Conservation (phyloP, 2,888 invertebrate genomes). For the Diarsia mendica region DNA sequence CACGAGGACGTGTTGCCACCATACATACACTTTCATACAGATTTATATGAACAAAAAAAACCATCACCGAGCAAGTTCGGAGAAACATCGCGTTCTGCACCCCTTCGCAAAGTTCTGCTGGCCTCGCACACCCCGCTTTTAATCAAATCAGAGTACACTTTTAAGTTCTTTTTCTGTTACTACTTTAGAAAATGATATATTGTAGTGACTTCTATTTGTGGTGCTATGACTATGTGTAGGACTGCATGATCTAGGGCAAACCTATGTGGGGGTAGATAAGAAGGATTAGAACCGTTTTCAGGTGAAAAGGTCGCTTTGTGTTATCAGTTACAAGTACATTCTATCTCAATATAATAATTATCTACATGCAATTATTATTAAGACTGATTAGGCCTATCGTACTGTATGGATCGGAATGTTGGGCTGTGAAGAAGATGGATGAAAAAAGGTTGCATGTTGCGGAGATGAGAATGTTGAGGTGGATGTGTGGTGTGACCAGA, state of each 20-base stretch:
- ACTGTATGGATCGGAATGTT: no score
- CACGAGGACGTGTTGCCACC: conserved; percentile 12
- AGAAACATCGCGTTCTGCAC: conserved; percentile 4
- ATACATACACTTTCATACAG: conserved; percentile 23
- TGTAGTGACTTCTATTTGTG: conserved; percentile 1
- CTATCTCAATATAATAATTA: no score
- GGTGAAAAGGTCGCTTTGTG: background rate
- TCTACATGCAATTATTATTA: no score
- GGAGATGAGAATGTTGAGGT: no score
- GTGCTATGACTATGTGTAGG: no score
- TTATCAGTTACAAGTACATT: background rate
- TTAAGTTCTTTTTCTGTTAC: background rate
- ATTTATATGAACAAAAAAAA: conserved; percentile 46
- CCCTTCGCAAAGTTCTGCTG: conserved; percentile 15
- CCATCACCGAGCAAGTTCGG: conserved; percentile 15
- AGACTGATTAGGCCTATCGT: no score
- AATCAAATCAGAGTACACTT: conserved; percentile 38
- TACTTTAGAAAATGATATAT: conserved; percentile 6
- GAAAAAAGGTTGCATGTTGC: no score
- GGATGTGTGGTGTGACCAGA: no score
- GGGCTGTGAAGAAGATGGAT: no score
- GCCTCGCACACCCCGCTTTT: conserved; percentile 14
- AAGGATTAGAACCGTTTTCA: background rate
- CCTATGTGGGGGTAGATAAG: background rate
- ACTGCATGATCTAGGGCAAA: background rate